Percentiles rank a stretch among this genome's conserved stretches.
phyloP scores from a whole-genome alignment of 2,797 vertebrate species.

The Myiotriccus ornatus region DNA sequence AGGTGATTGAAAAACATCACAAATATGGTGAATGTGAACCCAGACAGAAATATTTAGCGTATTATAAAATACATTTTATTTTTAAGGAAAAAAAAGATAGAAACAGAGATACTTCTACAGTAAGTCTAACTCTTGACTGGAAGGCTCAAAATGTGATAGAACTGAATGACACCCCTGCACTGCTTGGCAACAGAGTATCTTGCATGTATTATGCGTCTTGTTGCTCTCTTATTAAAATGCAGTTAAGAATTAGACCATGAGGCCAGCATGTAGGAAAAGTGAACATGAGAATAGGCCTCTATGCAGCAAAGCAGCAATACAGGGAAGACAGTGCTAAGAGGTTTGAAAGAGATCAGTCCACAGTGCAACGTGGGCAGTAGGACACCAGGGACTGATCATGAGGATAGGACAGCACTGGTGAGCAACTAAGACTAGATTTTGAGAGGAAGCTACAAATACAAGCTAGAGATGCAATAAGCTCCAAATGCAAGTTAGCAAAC shows the following conservation, averaged over 20 bases:
- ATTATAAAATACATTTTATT: neutral
- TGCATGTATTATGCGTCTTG: neutral
- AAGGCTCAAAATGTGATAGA: neutral
- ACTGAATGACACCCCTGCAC: neutral
- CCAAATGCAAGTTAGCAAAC: neutral
- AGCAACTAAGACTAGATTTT: neutral
- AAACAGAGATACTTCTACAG: neutral
- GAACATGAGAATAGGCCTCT: neutral
- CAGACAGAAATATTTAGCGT: neutral
- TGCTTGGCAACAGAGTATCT: neutral
- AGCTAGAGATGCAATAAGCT: neutral
- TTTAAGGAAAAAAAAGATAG: neutral
- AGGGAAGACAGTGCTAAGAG: neutral
- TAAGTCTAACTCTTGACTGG: neutral
- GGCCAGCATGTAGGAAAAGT: neutral
- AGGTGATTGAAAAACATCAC: neutral
- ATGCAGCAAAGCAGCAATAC: neutral
- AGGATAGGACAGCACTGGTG: neutral
- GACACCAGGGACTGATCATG: neutral
- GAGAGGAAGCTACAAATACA: neutral
- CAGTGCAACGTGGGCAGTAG: neutral
- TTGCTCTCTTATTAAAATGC: neutral
- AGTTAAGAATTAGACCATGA: neutral
- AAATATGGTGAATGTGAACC: neutral
- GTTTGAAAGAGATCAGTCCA: neutral